phyloP scores from a whole-genome alignment of 2,888 invertebrate genomes.

The Junonia oenone region DNA sequence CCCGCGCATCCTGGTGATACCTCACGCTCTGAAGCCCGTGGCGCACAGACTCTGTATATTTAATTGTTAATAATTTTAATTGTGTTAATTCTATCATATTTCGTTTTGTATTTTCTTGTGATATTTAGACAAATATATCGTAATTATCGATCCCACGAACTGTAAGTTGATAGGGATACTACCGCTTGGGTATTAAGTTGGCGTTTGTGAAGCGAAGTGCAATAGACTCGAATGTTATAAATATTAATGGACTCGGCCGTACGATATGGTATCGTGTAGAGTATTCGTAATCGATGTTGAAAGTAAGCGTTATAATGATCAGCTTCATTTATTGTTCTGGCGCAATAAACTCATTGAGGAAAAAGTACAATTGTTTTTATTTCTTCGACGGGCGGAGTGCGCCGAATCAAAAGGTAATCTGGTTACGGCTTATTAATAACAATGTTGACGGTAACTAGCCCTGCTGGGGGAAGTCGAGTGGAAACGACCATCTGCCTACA shows the following conservation, averaged over 20 bases:
- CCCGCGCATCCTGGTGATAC: constrained; percentile 67
- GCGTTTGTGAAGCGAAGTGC: constrained; percentile 68
- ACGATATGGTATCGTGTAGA: constrained; percentile 71
- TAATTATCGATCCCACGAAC: constrained; percentile 74
- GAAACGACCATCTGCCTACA: constrained; percentile 39
- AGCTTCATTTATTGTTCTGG: constrained; percentile 79
- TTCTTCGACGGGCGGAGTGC: constrained; percentile 44
- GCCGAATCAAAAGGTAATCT: constrained; percentile 47
- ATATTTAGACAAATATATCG: constrained; percentile 78
- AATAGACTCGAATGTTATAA: constrained; percentile 73
- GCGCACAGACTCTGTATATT: constrained; percentile 65
- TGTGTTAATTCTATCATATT: constrained; percentile 77
- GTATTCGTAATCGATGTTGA: constrained; percentile 78
- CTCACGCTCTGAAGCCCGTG: constrained; percentile 45
- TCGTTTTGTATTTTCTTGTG: constrained; percentile 80
- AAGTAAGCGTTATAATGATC: constrained; percentile 78
- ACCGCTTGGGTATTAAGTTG: constrained; percentile 62
- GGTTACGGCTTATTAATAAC: constrained; percentile 46
- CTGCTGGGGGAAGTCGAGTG: constrained; percentile 41
- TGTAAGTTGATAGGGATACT: constrained; percentile 72
- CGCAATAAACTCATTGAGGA: constrained; percentile 78
- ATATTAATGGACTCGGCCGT: constrained; percentile 63
- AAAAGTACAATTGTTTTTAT: constrained; percentile 67
- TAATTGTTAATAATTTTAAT: constrained; percentile 77
- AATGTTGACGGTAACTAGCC: constrained; percentile 35